Percentiles rank a stretch among this genome's conserved stretches.
phyloP scores from a whole-genome alignment of 2,113 vertebrate species.

The Uria lomvia region DNA sequence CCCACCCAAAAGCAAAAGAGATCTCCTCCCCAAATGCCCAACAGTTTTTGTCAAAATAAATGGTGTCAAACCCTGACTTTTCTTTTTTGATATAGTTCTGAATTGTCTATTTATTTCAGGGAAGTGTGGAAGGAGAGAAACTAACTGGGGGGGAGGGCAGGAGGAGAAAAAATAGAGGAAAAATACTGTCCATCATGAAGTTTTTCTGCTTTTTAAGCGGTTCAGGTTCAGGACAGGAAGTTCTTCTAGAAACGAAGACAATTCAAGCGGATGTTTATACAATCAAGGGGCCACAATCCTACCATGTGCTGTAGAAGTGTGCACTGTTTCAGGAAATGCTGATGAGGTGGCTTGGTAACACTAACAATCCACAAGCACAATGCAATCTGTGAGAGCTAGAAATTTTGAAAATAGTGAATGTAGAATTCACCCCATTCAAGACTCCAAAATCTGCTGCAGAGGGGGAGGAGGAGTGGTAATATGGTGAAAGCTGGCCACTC shows the following conservation, averaged over 20 bases:
- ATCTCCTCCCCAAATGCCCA: neutral
- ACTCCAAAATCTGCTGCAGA: neutral
- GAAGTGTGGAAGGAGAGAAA: neutral
- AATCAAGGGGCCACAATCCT: neutral
- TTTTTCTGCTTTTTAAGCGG: neutral
- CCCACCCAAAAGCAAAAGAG: neutral
- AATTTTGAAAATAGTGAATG: neutral
- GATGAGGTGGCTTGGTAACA: neutral
- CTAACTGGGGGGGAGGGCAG: neutral
- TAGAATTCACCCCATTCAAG: neutral
- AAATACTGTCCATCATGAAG: rapidly evolving
- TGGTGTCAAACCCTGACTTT: neutral
- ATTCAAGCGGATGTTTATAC: neutral
- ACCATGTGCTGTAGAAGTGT: neutral
- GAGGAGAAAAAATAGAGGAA: neutral
- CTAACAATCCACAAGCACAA: neutral
- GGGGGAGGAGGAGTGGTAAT: neutral
- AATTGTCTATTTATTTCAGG: neutral
- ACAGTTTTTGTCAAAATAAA: neutral
- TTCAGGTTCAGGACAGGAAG: neutral
- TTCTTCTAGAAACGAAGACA: neutral
- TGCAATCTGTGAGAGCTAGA: neutral
- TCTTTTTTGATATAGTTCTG: neutral
- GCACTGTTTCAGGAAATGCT: neutral
- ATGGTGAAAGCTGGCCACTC: neutral